phyloP scores from a whole-genome alignment of 2,888 invertebrate species.

The Caenorhabditis doughertyi region DNA sequence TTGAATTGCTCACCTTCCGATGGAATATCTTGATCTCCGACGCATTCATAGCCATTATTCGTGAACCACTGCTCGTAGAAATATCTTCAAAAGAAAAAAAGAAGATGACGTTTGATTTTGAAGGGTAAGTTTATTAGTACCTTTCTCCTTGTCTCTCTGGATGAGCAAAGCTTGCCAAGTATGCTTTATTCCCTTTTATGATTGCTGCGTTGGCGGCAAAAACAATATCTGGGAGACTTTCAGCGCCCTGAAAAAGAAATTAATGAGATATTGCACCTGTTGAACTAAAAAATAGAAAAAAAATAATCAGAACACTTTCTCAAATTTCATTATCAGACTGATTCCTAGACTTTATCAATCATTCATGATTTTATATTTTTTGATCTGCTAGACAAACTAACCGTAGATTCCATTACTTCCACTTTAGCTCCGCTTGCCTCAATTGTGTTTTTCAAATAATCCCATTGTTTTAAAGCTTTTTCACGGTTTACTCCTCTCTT shows the following conservation, averaged over 20 bases:
- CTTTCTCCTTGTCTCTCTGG: slow-evolving; percentile 80
- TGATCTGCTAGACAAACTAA: too few species aligned
- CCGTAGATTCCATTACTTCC: slow-evolving; percentile 79
- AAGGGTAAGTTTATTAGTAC: slow-evolving; percentile 41
- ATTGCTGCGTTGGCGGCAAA: slow-evolving; percentile 82
- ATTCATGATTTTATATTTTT: too few species aligned
- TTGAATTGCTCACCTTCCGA: slow-evolving; percentile 80
- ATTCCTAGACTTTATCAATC: neutral
- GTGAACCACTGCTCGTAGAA: slow-evolving; percentile 72
- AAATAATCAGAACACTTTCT: neutral
- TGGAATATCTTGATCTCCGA: slow-evolving; percentile 75
- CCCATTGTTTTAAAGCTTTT: slow-evolving; percentile 80
- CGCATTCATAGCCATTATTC: slow-evolving; percentile 78
- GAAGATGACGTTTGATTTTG: slow-evolving; percentile 47
- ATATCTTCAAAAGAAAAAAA: slow-evolving; percentile 58
- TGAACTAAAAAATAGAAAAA: neutral
- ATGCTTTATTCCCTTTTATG: slow-evolving; percentile 79
- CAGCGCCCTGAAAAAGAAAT: slow-evolving; percentile 76
- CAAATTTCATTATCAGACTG: neutral
- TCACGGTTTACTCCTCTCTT: slow-evolving; percentile 69
- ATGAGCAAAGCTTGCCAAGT: slow-evolving; percentile 80
- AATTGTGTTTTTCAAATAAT: slow-evolving; percentile 75
- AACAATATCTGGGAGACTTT: slow-evolving; percentile 81
- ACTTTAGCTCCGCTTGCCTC: slow-evolving; percentile 79
- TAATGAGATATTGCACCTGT: slow-evolving; percentile 4